Base-by-base conservation (phyloP, 2,113 vertebrate genomes). In the Phaetusa simplex region DNA sequence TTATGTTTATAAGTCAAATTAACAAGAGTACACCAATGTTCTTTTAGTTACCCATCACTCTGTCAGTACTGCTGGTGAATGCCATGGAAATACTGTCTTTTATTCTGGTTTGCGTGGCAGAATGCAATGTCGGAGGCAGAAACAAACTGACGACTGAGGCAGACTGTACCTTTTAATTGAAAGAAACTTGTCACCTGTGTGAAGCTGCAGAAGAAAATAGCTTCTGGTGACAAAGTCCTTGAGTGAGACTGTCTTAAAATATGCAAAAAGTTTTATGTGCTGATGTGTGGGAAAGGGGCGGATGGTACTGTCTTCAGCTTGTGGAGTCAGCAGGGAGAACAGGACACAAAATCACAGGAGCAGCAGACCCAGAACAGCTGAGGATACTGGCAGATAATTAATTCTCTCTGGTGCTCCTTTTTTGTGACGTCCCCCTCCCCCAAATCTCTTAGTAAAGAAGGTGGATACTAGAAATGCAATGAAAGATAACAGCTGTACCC, bases 1-100 rank as follows among this genome's bases (percentile, higher is more conserved):
- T 84, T 96, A 67, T 30, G 5, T 71, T 88, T 92, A 42, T 91
- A 78, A 72, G 81, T 85, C 56, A 77, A 64, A 79, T 93, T 94
- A 91, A 93, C 76, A 74, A 47, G 69, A 64, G 36, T 59, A 34
- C 45, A 59, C 34, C 18, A 20, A 17, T 81, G 36, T 79, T 95
- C 65, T 89, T 84, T 74, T 29, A 76, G 86, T 87, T 87, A 42
- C 43, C 19, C 16, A 34, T 76, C 34, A 24, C 42, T 70, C 43
- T 91, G 59, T 66, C 69, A 43, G 38, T 74, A 66, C 38, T 78
- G 45, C 29, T 50, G 42, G 15, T 74, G 64, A 66, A 42, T 42
- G 55, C 36, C 8, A 45, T 1, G 6, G 29, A 92, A 86, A 78
- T 32, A 42, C 0, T 58, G 7, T 36, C 36, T n/a, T 26, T 62